A percentile compares a stretch with the other conserved stretches of the same genome.
phyloP scores from a whole-genome alignment of 2,888 invertebrate genomes.

The Lysandra coridon region DNA sequence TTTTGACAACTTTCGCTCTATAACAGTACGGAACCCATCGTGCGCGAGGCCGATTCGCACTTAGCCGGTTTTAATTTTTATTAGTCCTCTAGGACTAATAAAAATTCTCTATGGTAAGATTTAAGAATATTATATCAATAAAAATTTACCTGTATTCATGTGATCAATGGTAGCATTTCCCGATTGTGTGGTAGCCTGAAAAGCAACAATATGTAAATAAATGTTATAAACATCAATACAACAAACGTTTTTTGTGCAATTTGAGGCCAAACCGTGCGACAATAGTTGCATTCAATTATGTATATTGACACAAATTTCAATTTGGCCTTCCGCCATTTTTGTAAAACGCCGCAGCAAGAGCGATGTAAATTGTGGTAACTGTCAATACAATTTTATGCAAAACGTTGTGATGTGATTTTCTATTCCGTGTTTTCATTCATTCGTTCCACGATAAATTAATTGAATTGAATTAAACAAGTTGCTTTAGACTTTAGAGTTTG shows the following conservation, averaged over 20 bases:
- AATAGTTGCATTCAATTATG: conserved; percentile 58
- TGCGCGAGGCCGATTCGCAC: too few relatives aligned
- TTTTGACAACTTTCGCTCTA: too few relatives aligned
- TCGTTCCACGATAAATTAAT: not conserved
- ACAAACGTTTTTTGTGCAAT: conserved; percentile 27
- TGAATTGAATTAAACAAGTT: not conserved
- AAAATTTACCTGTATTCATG: conserved; percentile 28
- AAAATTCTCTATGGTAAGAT: not conserved
- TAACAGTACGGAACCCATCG: too few relatives aligned
- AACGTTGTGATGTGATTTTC: not conserved
- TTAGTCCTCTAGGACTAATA: not conserved
- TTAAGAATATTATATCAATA: not conserved
- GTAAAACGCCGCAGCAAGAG: conserved; percentile 51
- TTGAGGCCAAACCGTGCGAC: conserved; percentile 25
- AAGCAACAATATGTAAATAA: conserved; percentile 47
- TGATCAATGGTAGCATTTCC: conserved; percentile 17
- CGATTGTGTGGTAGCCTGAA: conserved; percentile 47
- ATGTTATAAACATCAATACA: conserved; percentile 40
- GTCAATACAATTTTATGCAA: conserved; percentile 5
- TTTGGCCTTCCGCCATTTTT: conserved; percentile 63
- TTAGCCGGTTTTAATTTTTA: too few relatives aligned
- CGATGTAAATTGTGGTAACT: conserved; percentile 3
- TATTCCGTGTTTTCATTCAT: not conserved
- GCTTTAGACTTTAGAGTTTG: not conserved
- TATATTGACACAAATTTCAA: conserved; percentile 57